phyloP scores from a whole-genome alignment of 2,113 vertebrate genomes.

The Lanius ludovicianus region DNA sequence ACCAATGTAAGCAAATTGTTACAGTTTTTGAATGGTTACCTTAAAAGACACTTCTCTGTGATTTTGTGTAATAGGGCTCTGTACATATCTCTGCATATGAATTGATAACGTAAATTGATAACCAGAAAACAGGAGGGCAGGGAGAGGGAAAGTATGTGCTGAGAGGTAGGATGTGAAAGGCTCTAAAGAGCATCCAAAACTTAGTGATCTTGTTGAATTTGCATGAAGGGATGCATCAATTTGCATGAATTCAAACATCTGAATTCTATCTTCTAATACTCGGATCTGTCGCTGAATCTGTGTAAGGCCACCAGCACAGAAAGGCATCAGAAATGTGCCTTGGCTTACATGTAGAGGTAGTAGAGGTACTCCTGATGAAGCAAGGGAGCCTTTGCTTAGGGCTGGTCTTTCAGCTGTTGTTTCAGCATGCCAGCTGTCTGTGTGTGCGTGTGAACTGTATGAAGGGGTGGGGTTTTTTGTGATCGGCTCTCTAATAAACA shows the following conservation, averaged over 20 bases:
- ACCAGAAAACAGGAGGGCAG: background rate
- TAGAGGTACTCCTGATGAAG: background rate
- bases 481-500: background rate
- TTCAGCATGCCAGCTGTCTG: background rate
- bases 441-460: background rate
- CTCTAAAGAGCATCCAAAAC: background rate
- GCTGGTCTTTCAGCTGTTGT: background rate
- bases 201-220: background rate
- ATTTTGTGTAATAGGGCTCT: background rate
- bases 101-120: background rate
- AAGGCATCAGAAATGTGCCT: background rate
- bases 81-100: accelerated
- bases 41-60: background rate
- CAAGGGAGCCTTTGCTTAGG: background rate
- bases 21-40: background rate
- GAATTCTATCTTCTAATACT: background rate
- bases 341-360: background rate
- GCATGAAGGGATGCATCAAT: background rate
- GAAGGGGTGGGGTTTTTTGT: background rate
- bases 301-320: background rate
- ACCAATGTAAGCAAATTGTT: background rate
- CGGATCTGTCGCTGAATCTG: accelerated
- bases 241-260: background rate
- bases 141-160: background rate
- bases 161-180: background rate